Evolutionary conservation across 2,113 vertebrate genomes (phyloP).

Genomic region (Aphyosemion australe): DNA sequence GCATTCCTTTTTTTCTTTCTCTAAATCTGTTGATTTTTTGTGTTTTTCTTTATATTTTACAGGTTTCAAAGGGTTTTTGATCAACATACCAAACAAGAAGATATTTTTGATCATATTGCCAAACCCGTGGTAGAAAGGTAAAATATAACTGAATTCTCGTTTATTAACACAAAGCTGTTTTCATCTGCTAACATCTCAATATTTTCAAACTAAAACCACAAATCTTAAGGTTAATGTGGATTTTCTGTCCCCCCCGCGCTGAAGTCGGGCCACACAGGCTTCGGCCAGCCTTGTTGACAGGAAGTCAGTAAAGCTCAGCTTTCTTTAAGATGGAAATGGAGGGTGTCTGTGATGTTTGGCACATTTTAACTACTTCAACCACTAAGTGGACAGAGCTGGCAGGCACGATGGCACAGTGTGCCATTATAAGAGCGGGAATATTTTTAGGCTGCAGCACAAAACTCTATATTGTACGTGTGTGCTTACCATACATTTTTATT

Average conservation of each 20-base stretch:
- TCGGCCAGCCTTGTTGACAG: constrained; percentile 43
- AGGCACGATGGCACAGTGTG: constrained; percentile 53
- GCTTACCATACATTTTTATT: too few species aligned
- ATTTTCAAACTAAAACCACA: neutral
- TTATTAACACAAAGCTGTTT: neutral
- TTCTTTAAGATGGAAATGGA: constrained; percentile 64
- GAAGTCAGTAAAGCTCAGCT: constrained; percentile 53
- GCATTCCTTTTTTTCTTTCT: neutral
- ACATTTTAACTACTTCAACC: constrained; percentile 53
- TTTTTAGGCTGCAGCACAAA: constrained; percentile 51
- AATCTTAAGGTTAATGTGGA: neutral
- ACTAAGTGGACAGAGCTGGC: constrained; percentile 68
- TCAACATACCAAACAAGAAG: constrained; percentile 89
- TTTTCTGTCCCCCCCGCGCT: constrained; percentile 13
- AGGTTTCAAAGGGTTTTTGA: constrained; percentile 96
- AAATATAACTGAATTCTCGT: neutral
- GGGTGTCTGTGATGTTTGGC: constrained; percentile 69
- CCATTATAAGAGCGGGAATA: constrained; percentile 53
- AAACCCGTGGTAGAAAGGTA: constrained; percentile 97
- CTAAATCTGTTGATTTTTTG: neutral
- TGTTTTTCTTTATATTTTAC: constrained; percentile 6
- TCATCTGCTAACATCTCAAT: neutral
- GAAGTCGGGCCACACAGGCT: constrained; percentile 57
- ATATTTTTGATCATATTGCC: constrained; percentile 89
- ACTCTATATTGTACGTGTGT: neutral